These are phyloP conservation scores for Periparus ater DNA, from an alignment of 2,797 vertebrate species.

Conservation along the genomic window DNA sequence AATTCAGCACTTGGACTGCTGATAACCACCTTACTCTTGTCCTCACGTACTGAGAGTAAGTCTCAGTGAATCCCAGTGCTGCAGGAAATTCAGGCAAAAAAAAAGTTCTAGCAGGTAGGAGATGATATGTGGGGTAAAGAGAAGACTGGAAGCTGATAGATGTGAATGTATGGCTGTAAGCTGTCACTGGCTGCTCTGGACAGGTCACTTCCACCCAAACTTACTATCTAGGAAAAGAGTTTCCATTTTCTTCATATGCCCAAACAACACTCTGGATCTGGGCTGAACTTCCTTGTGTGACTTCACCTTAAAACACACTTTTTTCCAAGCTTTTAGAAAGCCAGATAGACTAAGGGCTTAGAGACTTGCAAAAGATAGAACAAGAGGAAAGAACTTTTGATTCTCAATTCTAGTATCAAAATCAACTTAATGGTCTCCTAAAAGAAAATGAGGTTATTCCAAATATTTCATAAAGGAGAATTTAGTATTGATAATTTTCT, in stretches of 20 bases:
- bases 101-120: not conserved
- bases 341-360: not conserved
- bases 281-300: not conserved
- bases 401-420: not conserved
- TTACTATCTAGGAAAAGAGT: not conserved
- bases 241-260: not conserved
- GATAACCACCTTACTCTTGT: not conserved
- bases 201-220: not conserved
- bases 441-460: not conserved
- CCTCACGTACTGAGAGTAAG: not conserved
- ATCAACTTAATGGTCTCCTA: not conserved
- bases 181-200: not conserved
- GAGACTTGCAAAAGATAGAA: not conserved
- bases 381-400: not conserved
- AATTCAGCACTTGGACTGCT: not conserved
- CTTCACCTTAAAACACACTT: not conserved
- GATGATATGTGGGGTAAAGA: not conserved
- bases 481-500: not conserved
- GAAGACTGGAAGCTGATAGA: not conserved
- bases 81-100: not conserved
- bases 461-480: not conserved
- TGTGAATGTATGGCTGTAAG: too few species aligned
- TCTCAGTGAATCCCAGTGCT: not conserved
- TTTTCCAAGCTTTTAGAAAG: not conserved
- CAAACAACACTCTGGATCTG: not conserved